A percentile compares a stretch with the other conserved stretches of the same genome.
phyloP scores from a whole-genome alignment of 2,888 invertebrate genomes.

The Gymnosoma rotundatum region DNA sequence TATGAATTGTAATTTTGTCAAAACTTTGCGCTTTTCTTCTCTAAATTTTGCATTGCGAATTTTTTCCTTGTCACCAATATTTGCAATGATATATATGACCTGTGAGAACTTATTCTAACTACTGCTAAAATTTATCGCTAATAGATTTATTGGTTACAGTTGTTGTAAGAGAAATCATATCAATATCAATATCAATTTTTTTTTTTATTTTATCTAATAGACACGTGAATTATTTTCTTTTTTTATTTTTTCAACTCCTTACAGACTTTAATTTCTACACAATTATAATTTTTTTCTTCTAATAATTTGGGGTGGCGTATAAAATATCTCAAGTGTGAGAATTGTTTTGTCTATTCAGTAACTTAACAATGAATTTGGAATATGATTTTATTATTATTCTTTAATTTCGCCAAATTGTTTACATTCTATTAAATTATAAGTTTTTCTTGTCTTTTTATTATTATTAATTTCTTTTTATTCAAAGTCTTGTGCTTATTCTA shows the following conservation, averaged over 20 bases:
- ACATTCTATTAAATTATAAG: conserved; percentile 81
- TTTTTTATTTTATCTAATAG: conserved; percentile 25
- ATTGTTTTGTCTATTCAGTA: conserved; percentile 45
- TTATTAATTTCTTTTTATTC: conserved; percentile 52
- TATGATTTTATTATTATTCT: conserved; percentile 79
- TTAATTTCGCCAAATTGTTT: conserved; percentile 81
- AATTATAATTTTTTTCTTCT: conserved; percentile 7
- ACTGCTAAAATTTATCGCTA: conserved; percentile 76
- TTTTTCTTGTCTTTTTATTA: conserved; percentile 62
- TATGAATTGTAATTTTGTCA: conserved; percentile 60
- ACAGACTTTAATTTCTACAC: conserved; percentile 42
- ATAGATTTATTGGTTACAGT: conserved; percentile 77
- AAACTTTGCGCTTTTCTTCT: conserved; percentile 56
- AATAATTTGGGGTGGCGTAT: not conserved
- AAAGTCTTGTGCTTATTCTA: conserved; percentile 46
- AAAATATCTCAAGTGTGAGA: conserved; percentile 36
- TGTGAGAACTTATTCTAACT: conserved; percentile 71
- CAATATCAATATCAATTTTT: conserved; percentile 41
- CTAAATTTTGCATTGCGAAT: conserved; percentile 57
- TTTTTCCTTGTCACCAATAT: conserved; percentile 25
- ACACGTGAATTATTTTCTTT: conserved; percentile 40
- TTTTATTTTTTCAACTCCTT: conserved; percentile 27
- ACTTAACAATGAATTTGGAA: conserved; percentile 34
- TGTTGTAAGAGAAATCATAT: conserved; percentile 40
- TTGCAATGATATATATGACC: conserved; percentile 61